Percentiles rank a stretch among this genome's conserved stretches.
Conservation (phyloP, 2,797 vertebrate species). For the Simalia tracyae region DNA sequence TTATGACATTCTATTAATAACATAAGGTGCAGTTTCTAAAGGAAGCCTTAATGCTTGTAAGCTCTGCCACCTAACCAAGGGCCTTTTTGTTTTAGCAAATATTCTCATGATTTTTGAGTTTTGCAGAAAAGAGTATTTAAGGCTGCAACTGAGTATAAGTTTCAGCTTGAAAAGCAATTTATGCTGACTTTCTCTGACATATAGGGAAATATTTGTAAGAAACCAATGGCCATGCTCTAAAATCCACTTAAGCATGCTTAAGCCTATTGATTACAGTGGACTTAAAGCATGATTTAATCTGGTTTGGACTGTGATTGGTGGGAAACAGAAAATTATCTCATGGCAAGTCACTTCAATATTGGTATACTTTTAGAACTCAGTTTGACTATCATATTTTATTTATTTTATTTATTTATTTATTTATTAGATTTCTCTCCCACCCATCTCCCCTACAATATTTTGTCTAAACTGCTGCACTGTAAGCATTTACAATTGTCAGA, state of each 20-base stretch:
- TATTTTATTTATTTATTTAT: too few species aligned
- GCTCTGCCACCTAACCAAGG: slow-evolving; percentile 47
- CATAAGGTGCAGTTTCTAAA: slow-evolving; percentile 32
- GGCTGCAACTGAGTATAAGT: slow-evolving; percentile 43
- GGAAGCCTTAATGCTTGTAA: not conserved
- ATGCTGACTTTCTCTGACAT: slow-evolving; percentile 50
- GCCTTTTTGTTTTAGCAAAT: slow-evolving; percentile 25
- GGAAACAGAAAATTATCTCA: slow-evolving; percentile 42
- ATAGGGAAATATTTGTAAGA: slow-evolving; percentile 60
- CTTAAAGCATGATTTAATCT: not conserved
- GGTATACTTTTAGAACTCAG: not conserved
- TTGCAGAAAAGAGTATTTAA: slow-evolving; percentile 43
- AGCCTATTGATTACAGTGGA: not conserved
- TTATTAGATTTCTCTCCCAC: too few species aligned
- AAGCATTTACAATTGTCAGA: not conserved
- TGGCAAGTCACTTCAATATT: not conserved
- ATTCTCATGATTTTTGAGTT: slow-evolving; percentile 51
- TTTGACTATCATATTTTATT: not conserved
- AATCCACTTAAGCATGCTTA: not conserved
- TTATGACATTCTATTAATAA: slow-evolving; percentile 5
- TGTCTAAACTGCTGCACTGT: not conserved
- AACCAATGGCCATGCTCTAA: slow-evolving; percentile 49
- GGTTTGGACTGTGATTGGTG: not conserved
- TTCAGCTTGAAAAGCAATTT: slow-evolving; percentile 51
- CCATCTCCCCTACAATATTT: not conserved